A percentile compares a stretch with the other conserved stretches of the same genome.
Conservation (phyloP, 2,888 invertebrate genomes). For the Tipula unca region DNA sequence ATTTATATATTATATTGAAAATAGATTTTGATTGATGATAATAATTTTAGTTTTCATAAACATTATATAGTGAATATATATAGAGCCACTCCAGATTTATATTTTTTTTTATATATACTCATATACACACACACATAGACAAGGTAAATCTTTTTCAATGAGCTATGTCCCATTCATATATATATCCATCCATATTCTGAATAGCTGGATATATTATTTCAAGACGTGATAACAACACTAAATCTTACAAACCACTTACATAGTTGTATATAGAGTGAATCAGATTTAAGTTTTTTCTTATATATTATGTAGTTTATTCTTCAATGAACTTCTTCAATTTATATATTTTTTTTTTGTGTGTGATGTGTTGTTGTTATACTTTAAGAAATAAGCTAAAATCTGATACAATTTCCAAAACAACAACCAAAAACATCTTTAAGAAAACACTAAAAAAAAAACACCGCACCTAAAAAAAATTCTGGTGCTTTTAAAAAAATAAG, state of each 20-base stretch:
- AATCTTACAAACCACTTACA: background rate
- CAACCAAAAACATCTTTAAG: conserved; percentile 8
- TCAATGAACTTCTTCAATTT: background rate
- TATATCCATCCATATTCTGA: background rate
- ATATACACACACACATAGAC: background rate
- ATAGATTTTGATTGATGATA: background rate
- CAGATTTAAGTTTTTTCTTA: background rate
- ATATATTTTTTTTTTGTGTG: too few species aligned
- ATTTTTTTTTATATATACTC: background rate
- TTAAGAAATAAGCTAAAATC: background rate
- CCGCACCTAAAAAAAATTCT: background rate
- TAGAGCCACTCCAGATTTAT: background rate
- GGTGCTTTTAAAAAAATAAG: background rate
- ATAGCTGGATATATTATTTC: background rate
- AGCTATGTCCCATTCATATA: background rate
- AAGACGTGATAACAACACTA: conserved; percentile 4
- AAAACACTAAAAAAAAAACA: background rate
- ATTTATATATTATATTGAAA: background rate
- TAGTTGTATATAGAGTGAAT: background rate
- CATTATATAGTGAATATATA: background rate
- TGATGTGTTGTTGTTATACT: background rate
- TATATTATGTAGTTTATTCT: background rate
- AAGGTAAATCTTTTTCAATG: background rate
- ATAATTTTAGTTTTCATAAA: background rate
- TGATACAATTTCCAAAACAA: background rate